A percentile compares a stretch with the other conserved stretches of the same genome.
phyloP scores from a whole-genome alignment of 2,888 invertebrate genomes.

The Pimpla rufipes region DNA sequence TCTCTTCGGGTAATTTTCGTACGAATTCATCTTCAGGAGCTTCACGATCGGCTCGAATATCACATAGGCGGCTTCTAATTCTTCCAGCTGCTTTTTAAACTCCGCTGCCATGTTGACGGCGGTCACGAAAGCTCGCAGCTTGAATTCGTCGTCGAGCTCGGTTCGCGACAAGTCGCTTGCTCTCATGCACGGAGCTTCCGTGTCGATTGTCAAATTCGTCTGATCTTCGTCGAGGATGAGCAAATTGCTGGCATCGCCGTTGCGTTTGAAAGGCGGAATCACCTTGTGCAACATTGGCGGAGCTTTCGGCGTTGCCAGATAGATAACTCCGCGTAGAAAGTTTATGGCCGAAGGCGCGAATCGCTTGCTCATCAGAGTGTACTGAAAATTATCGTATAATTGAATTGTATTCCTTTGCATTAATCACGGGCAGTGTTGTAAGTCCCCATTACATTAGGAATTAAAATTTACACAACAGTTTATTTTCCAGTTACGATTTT shows the following conservation, averaged over 20 bases:
- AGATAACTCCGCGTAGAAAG: slow-evolving; percentile 92
- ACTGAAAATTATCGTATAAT: slow-evolving; percentile 86
- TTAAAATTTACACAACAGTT: no score
- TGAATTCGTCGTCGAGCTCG: slow-evolving; percentile 88
- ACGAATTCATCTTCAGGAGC: slow-evolving; percentile 87
- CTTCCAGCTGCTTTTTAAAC: slow-evolving; percentile 82
- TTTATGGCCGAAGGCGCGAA: slow-evolving; percentile 93
- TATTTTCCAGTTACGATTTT: no score
- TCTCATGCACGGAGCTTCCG: slow-evolving; percentile 85
- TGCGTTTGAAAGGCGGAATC: slow-evolving; percentile 89
- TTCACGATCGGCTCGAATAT: slow-evolving; percentile 78
- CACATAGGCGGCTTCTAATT: slow-evolving; percentile 78
- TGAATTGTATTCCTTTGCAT: neutral
- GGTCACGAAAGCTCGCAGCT: slow-evolving; percentile 88
- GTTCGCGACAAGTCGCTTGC: slow-evolving; percentile 87
- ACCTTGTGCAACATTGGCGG: slow-evolving; percentile 87
- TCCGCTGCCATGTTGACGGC: slow-evolving; percentile 88
- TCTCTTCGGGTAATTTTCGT: slow-evolving; percentile 88
- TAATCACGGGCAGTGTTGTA: neutral
- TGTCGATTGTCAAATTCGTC: slow-evolving; percentile 78
- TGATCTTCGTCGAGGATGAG: slow-evolving; percentile 87
- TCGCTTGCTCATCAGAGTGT: slow-evolving; percentile 92
- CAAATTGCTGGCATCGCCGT: slow-evolving; percentile 86
- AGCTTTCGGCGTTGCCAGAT: slow-evolving; percentile 89
- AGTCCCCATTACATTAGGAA: no score